Percentiles rank a stretch among this genome's conserved stretches.
Conservation (phyloP, 2,888 invertebrate genomes). For the Drosophila nigritarsus region DNA sequence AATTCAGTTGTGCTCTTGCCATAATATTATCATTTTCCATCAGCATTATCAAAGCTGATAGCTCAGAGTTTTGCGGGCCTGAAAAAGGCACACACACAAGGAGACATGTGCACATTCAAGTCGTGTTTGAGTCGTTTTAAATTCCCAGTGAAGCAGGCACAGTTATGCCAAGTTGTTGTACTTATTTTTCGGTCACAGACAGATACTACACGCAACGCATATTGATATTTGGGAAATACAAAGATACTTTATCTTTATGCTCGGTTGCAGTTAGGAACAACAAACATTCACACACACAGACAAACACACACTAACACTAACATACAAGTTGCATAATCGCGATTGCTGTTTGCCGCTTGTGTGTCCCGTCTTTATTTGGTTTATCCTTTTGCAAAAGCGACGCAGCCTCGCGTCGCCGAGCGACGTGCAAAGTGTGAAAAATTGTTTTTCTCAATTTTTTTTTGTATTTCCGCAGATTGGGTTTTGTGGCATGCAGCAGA, state of each 20-base stretch:
- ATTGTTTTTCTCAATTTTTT: slow-evolving; percentile 46
- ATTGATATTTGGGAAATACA: slow-evolving; percentile 55
- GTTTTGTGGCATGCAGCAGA: slow-evolving; percentile 25
- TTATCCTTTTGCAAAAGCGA: slow-evolving; percentile 43
- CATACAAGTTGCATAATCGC: slow-evolving; percentile 57
- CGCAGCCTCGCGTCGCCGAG: slow-evolving; percentile 23
- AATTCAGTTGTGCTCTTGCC: slow-evolving; percentile 33
- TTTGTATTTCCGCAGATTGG: slow-evolving; percentile 40
- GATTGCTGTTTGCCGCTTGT: slow-evolving; percentile 39
- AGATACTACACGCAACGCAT: slow-evolving; percentile 21
- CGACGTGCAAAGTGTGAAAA: slow-evolving; percentile 79
- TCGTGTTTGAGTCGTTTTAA: slow-evolving; percentile 17
- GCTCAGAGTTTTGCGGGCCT: neutral
- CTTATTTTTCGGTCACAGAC: slow-evolving; percentile 23
- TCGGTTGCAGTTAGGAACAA: slow-evolving; percentile 44
- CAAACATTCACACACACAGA: slow-evolving; percentile 15
- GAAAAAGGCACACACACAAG: slow-evolving; percentile 3
- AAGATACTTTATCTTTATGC: slow-evolving; percentile 56
- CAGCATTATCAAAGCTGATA: slow-evolving; percentile 28
- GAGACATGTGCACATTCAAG: slow-evolving; percentile 16
- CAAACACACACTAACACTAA: slow-evolving; percentile 14
- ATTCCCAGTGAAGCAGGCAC: slow-evolving; percentile 1
- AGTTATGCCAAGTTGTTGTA: slow-evolving; percentile 25
- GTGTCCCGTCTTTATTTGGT: slow-evolving; percentile 49
- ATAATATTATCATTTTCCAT: slow-evolving; percentile 47